Evolutionary conservation across 2,888 invertebrate genomes (phyloP).

Genomic region (Netelia melanura): DNA sequence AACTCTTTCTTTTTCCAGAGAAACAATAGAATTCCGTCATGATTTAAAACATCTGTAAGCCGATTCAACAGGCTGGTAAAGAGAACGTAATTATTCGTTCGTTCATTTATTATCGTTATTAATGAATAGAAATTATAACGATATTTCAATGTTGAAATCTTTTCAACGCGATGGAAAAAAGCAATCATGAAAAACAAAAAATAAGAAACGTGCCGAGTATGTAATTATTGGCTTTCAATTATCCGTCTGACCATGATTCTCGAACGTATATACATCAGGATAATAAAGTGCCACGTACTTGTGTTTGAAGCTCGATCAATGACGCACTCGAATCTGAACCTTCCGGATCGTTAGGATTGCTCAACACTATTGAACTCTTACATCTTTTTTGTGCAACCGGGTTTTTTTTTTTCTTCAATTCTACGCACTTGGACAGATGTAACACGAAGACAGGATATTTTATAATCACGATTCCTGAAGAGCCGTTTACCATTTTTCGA

Average conservation of each 20-base stretch:
- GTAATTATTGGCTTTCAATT: conserved; percentile 25
- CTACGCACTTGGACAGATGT: background rate
- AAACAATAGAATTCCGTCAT: conserved; percentile 80
- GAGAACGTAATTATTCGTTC: conserved; percentile 59
- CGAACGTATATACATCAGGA: conserved; percentile 22
- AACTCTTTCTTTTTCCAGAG: conserved; percentile 79
- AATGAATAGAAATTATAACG: conserved; percentile 56
- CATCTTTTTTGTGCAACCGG: background rate
- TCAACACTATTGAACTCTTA: conserved; percentile 29
- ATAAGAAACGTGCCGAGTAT: conserved; percentile 19
- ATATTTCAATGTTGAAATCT: conserved; percentile 46
- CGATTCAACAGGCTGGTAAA: conserved; percentile 74
- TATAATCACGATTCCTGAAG: background rate
- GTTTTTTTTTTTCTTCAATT: background rate
- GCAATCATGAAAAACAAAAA: conserved; percentile 9
- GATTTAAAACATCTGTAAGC: conserved; percentile 82
- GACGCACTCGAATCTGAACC: conserved; percentile 19
- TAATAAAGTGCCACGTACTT: background rate
- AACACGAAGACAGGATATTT: background rate
- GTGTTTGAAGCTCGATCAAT: conserved; percentile 8
- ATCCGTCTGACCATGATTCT: background rate
- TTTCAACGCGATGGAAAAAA: conserved; percentile 38
- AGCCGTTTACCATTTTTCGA: too few relatives aligned
- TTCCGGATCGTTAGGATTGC: conserved; percentile 18
- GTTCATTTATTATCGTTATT: conserved; percentile 46